Evolutionary conservation across 2,888 invertebrate species (phyloP), one percentile per base, ranked within the genome.

Genomic region (Erpobdella octoculata): DNA sequence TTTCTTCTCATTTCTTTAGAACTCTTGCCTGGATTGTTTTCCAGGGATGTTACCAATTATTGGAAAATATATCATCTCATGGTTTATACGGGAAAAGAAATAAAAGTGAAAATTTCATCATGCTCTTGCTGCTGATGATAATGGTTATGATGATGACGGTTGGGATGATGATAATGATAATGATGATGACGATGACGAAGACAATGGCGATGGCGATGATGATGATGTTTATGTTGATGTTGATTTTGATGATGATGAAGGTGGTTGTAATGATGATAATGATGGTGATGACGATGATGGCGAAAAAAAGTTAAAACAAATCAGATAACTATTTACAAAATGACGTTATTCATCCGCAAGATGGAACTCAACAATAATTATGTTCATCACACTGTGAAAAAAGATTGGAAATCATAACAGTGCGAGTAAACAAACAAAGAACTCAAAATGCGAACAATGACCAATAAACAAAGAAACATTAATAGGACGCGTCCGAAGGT

Each of bases 261-360:
- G 5, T 9, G 62, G n/a, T 62, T n/a, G n/a, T 35, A 35, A 33
- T 62, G 62, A 35, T 35, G 62, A 33, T 62, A 35, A 62, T 9
- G 35, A 62, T 62, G 62, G n/a, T 9, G 62, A 33, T 62, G 62
- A 33, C 15, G 62, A 33, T 62, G 35, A 59, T 6, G 41, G 41
- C 18, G 18, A 41, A 41, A 9, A 41, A 41, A 18, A 18, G 41
- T 9, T 12, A 41, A 18, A 12, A 12, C 41, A 9, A 41, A 18
- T 12, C 18, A 41, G 9, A 41, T 41, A 41, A 12, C 41, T 18
- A 41, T 41, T 41, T 9, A 41, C 41, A 41, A 41, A 41, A 12
- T 41, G 41, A 41, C 18, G 41, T 12, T 18, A 41, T 41, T 9
- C 41, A 12, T n/a, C n/a, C n/a, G n/a, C n/a, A n/a, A n/a, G n/a